phyloP scores from a whole-genome alignment of 2,797 vertebrate genomes.

The Cyclura pinguis region DNA sequence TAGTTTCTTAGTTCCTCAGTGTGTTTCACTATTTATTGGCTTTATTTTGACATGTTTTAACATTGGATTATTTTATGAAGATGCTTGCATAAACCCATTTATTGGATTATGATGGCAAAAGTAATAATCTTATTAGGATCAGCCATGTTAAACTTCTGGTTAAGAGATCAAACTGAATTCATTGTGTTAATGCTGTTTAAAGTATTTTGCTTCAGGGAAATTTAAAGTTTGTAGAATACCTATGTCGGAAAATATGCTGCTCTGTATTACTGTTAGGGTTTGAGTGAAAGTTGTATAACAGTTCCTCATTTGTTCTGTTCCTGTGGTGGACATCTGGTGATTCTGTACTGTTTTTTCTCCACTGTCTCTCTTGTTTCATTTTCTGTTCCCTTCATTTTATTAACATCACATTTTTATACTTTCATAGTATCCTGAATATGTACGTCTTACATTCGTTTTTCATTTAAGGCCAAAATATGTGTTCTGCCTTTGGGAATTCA shows the following conservation, averaged over 20 bases:
- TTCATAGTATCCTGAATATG: too few species aligned
- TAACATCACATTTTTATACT: too few species aligned
- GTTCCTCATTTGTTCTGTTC: not conserved
- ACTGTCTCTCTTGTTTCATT: too few species aligned
- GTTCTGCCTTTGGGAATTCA: too few species aligned
- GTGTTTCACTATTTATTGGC: not conserved
- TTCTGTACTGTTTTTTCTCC: too few species aligned
- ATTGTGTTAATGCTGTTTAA: not conserved
- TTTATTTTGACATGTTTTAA: not conserved
- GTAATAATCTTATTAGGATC: not conserved
- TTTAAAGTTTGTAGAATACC: not conserved
- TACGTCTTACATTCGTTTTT: too few species aligned
- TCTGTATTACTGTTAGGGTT: not conserved
- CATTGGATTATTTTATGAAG: constrained; percentile 12
- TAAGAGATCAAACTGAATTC: not conserved
- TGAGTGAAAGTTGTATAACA: not conserved
- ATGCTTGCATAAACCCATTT: not conserved
- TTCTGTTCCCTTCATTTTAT: too few species aligned
- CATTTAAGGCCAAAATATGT: too few species aligned
- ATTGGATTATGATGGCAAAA: not conserved
- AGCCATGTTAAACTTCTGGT: not conserved
- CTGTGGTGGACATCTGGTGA: not conserved
- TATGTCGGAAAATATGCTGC: not conserved
- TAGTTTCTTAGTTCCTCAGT: too few species aligned
- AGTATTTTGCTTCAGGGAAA: not conserved